Conservation (phyloP, 1,140 invertebrate genomes). For the Drosophila repleta region DNA sequence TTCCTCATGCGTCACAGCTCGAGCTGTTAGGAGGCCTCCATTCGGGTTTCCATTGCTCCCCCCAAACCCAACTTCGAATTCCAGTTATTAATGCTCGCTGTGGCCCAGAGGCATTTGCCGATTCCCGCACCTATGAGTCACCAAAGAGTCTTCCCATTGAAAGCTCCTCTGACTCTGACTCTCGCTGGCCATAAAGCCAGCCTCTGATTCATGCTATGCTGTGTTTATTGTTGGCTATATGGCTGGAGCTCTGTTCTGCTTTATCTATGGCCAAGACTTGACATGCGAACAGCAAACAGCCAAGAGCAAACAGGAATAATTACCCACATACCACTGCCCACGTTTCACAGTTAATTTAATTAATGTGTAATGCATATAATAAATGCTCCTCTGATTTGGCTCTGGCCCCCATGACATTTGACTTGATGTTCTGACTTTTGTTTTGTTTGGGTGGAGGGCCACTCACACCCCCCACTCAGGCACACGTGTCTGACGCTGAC, state of each 20-base stretch:
- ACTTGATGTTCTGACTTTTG: slow-evolving; percentile 27
- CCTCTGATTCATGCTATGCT: slow-evolving; percentile 57
- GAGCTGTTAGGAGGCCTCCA: neutral
- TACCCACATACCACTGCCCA: slow-evolving; percentile 58
- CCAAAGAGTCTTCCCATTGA: neutral
- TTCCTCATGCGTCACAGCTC: slow-evolving; percentile 37
- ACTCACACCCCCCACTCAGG: too few species aligned
- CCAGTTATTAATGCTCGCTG: slow-evolving; percentile 49
- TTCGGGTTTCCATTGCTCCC: neutral
- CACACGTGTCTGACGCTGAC: too few species aligned
- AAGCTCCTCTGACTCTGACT: slow-evolving; percentile 15
- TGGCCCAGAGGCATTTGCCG: slow-evolving; percentile 54
- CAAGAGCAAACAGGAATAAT: slow-evolving; percentile 66
- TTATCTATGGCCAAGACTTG: slow-evolving; percentile 65
- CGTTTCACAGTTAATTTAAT: slow-evolving; percentile 72
- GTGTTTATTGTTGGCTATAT: slow-evolving; percentile 15
- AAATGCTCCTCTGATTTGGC: slow-evolving; percentile 50
- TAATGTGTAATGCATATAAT: slow-evolving; percentile 66
- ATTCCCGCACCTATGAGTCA: slow-evolving; percentile 58
- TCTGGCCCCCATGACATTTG: slow-evolving; percentile 52
- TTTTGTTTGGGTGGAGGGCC: neutral
- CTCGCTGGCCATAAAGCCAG: slow-evolving; percentile 28
- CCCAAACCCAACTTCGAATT: slow-evolving; percentile 9
- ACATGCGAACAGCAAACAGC: slow-evolving; percentile 62
- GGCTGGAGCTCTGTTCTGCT: slow-evolving; percentile 10